Evolutionary conservation across 2,888 invertebrate genomes (phyloP).

Genomic region (Xanthorhoe spadicearia): DNA sequence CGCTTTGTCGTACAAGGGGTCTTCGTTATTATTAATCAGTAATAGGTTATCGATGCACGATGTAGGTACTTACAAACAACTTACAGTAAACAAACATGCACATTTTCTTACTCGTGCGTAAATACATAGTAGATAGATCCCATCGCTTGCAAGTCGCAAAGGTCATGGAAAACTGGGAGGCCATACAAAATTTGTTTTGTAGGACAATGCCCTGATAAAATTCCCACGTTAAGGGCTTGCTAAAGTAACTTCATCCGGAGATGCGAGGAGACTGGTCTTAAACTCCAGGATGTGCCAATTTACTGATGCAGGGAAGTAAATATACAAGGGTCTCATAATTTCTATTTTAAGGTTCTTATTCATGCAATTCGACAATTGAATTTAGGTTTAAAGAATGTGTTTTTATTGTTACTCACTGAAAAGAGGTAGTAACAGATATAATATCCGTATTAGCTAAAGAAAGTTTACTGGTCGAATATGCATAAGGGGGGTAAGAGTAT

Average conservation of each 20-base stretch:
- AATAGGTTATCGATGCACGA: slow-evolving; percentile 15
- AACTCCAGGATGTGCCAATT: slow-evolving; percentile 71
- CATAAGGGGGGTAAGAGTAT: no score
- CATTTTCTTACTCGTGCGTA: slow-evolving; percentile 23
- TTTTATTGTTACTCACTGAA: no score
- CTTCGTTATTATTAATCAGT: slow-evolving; percentile 20
- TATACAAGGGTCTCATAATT: background rate
- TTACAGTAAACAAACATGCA: slow-evolving; percentile 15
- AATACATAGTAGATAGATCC: slow-evolving; percentile 13
- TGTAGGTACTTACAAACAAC: slow-evolving; percentile 2
- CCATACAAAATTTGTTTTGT: slow-evolving; percentile 42
- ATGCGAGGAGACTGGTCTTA: slow-evolving; percentile 47
- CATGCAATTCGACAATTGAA: no score
- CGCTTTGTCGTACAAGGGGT: slow-evolving; percentile 41
- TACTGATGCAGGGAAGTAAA: slow-evolving; percentile 34
- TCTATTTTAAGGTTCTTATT: background rate
- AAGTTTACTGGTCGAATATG: no score
- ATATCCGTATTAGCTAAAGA: no score
- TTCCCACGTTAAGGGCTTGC: slow-evolving; percentile 33
- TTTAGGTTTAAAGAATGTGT: no score
- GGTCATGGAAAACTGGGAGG: slow-evolving; percentile 33
- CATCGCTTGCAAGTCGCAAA: slow-evolving; percentile 13
- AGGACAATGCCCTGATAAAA: slow-evolving; percentile 48
- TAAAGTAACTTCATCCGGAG: slow-evolving; percentile 69
- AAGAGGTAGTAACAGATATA: no score